Conservation (phyloP, 1,140 invertebrate genomes). For the Brachionus plicatilis region DNA sequence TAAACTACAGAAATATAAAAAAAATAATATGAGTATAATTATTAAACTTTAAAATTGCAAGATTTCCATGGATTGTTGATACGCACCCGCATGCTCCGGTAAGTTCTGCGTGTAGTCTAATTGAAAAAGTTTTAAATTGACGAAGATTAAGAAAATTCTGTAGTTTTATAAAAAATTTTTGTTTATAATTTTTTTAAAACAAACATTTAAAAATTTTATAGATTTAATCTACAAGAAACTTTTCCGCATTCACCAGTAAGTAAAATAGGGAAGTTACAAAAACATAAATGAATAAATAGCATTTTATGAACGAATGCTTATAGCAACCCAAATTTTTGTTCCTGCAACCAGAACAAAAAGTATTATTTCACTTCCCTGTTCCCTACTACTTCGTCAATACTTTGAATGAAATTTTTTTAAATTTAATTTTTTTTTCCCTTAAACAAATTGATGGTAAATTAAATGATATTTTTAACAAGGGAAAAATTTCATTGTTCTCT, state of each 20-base stretch:
- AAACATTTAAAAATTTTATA: conserved; percentile 37
- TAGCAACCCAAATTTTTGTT: background rate
- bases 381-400: conserved; percentile 33
- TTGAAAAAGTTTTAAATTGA: background rate
- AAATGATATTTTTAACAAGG: background rate
- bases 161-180: background rate
- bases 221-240: conserved; percentile 16
- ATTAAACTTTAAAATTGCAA: conserved; percentile 23
- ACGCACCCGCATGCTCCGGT: conserved; percentile 8
- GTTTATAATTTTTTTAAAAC: conserved; percentile 11
- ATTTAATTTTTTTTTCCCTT: background rate
- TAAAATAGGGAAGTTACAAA: background rate
- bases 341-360: background rate
- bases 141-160: conserved; percentile 30
- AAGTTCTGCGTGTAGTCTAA: conserved; percentile 1
- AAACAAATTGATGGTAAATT: too few species aligned
- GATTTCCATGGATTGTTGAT: conserved; percentile 37
- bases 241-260: conserved; percentile 39
- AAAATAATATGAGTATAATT: background rate
- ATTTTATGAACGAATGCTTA: background rate
- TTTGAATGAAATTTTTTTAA: background rate
- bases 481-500: conserved; percentile 41
- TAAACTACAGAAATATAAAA: conserved; percentile 25
- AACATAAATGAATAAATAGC: background rate
- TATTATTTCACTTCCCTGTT: background rate